A percentile compares a stretch with the other conserved stretches of the same genome.
Conservation (phyloP, 2,888 invertebrate genomes). For the Pseudanteris insignis region DNA sequence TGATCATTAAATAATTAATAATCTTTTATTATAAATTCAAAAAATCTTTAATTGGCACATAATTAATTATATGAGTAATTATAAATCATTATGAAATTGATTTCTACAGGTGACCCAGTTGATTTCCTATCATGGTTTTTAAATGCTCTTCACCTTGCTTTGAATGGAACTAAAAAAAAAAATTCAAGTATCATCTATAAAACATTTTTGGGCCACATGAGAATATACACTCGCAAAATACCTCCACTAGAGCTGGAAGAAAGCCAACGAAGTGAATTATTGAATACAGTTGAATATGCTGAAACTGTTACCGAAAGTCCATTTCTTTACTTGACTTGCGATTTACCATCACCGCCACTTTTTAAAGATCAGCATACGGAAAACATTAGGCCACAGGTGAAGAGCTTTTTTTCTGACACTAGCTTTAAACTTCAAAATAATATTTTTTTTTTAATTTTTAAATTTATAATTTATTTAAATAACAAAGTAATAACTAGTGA, state of each 20-base stretch:
- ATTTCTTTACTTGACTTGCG: constrained; percentile 96
- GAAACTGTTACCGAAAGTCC: constrained; percentile 90
- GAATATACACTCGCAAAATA: constrained; percentile 89
- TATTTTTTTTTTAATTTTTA: constrained; percentile 2
- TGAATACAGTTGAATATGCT: constrained; percentile 85
- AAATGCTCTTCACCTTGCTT: constrained; percentile 92
- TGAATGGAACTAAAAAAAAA: constrained; percentile 90
- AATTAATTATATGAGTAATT: too few species aligned
- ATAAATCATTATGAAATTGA: not conserved
- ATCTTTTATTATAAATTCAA: not conserved
- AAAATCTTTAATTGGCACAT: not conserved
- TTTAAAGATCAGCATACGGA: constrained; percentile 98
- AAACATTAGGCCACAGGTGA: constrained; percentile 97
- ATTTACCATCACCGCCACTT: constrained; percentile 95
- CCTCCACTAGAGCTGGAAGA: constrained; percentile 93
- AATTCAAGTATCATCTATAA: constrained; percentile 94
- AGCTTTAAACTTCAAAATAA: too few species aligned
- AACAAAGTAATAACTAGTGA: too few species aligned
- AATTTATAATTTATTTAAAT: not conserved
- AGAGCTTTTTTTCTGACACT: too few species aligned
- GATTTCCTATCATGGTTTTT: constrained; percentile 98
- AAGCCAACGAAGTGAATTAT: constrained; percentile 81
- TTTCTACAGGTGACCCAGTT: constrained; percentile 87
- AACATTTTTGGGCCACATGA: constrained; percentile 92
- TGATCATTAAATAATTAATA: not conserved